Conservation (phyloP, 2,113 vertebrate species). For the Aix galericulata region DNA sequence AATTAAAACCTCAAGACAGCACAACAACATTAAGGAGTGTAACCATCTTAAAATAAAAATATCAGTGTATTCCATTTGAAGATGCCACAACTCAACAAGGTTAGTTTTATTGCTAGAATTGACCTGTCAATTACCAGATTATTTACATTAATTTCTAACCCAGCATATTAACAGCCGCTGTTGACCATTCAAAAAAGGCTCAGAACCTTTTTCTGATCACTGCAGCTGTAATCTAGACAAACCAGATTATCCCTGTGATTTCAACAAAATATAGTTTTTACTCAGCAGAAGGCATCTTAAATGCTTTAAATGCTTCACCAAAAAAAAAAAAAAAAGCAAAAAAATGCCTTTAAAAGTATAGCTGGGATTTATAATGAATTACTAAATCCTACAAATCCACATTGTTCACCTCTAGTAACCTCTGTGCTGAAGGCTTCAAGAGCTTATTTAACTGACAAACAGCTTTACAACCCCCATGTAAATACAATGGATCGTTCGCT, state of each 20-base stretch:
- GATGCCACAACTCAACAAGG: not conserved
- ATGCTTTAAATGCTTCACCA: constrained; percentile 1
- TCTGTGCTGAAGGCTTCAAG: constrained; percentile 20
- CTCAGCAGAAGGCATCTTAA: not conserved
- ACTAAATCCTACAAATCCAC: constrained; percentile 65
- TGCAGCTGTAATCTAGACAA: constrained; percentile 12
- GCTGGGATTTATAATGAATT: constrained; percentile 60
- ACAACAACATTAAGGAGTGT: not conserved
- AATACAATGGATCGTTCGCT: constrained; percentile 12
- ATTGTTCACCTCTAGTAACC: constrained; percentile 69
- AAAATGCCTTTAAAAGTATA: constrained; percentile 28
- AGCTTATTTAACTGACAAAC: constrained; percentile 32
- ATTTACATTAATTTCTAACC: not conserved
- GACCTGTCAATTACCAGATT: not conserved
- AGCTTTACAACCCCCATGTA: constrained; percentile 42
- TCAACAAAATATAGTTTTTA: constrained; percentile 22
- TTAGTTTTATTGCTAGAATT: not conserved
- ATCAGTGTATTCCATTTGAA: not conserved
- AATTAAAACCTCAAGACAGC: not conserved
- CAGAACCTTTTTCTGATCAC: constrained; percentile 7
- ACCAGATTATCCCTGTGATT: constrained; percentile 26
- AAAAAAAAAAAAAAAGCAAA: not conserved
- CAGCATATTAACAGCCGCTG: not conserved
- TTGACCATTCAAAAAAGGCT: not conserved
- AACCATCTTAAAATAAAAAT: not conserved